A percentile compares a stretch with the other conserved stretches of the same genome.
Evolutionary conservation across 2,113 vertebrate genomes (phyloP).

Genomic region (Bos javanicus): DNA sequence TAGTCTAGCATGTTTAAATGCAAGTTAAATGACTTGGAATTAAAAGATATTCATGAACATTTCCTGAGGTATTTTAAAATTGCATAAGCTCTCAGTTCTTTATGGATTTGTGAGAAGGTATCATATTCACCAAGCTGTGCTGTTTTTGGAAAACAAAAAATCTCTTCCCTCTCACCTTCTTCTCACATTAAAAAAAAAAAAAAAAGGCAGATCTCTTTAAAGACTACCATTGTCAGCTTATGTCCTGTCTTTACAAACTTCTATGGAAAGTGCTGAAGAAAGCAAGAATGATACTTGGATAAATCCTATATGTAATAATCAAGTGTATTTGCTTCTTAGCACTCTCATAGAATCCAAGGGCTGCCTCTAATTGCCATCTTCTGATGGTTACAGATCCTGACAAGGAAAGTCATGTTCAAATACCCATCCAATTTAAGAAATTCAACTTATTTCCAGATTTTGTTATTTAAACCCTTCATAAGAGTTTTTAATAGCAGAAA

Average conservation of each 20-base stretch:
- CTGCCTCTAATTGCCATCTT: neutral
- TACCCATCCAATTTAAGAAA: neutral
- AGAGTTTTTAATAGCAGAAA: neutral
- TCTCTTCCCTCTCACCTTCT: neutral
- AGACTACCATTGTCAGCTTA: neutral
- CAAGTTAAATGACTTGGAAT: conserved; percentile 57
- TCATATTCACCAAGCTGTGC: neutral
- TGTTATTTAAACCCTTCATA: neutral
- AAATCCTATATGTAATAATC: neutral
- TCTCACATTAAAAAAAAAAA: neutral
- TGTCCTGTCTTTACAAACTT: neutral
- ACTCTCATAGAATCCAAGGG: neutral
- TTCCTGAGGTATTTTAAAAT: conserved; percentile 53
- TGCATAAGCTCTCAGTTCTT: conserved; percentile 35
- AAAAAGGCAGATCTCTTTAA: neutral
- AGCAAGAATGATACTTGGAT: neutral
- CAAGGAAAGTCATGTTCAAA: neutral
- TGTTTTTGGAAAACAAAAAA: conserved; percentile 19
- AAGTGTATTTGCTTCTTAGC: neutral
- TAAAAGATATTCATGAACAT: conserved; percentile 51
- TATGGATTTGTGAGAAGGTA: conserved; percentile 30
- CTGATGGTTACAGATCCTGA: neutral
- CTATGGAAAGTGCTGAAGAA: neutral
- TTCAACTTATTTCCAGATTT: neutral
- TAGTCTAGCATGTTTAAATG: conserved; percentile 42